Evolutionary conservation across 2,888 invertebrate species (phyloP).

Genomic region (Tridacna gigas): DNA sequence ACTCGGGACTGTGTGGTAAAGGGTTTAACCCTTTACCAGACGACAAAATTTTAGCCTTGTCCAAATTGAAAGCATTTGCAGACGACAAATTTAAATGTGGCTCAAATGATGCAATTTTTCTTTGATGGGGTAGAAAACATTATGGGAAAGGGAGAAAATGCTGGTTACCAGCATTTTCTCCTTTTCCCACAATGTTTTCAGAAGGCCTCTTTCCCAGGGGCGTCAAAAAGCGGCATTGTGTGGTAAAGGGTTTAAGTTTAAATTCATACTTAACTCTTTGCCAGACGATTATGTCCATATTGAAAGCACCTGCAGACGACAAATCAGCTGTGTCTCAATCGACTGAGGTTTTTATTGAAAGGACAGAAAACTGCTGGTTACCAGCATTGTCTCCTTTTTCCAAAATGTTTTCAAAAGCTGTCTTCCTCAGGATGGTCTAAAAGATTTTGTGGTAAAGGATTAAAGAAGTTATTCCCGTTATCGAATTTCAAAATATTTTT

Average conservation of each 20-base stretch:
- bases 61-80: background rate
- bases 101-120: background rate
- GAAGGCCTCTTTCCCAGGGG: too few species aligned
- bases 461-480: too few species aligned
- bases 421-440: background rate
- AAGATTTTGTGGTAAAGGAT: background rate
- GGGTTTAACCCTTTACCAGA: background rate
- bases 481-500: too few species aligned
- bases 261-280: too few species aligned
- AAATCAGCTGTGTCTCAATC: background rate
- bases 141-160: background rate
- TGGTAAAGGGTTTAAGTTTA: too few species aligned
- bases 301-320: background rate
- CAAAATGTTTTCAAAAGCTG: constrained; percentile 1
- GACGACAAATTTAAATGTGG: background rate
- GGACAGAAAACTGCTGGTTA: background rate
- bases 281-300: background rate
- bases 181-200: too few species aligned
- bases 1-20: too few species aligned
- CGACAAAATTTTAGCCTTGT: background rate
- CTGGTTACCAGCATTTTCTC: background rate
- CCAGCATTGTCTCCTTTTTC: background rate
- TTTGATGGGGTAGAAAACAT: background rate
- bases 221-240: too few species aligned
- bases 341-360: too few species aligned